These are phyloP conservation scores for Indicator indicator DNA, from an alignment of 2,113 vertebrate species.

Conservation along the genomic window DNA sequence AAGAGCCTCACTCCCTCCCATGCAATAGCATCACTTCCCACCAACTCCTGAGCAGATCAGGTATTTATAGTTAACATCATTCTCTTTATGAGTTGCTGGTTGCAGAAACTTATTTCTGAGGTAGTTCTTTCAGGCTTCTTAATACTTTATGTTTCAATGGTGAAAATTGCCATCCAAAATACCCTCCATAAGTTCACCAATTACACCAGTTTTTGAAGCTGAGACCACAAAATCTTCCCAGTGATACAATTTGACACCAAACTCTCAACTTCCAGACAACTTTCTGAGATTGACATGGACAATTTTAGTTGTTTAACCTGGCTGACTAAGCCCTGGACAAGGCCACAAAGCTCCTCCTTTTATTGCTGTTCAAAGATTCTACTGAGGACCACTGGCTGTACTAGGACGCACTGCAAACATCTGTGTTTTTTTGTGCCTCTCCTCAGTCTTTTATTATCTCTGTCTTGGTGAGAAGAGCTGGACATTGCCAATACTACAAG, in stretches of 20 bases:
- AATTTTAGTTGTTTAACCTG: conserved; percentile 38
- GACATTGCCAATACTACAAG: not conserved
- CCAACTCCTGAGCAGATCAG: not conserved
- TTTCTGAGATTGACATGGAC: not conserved
- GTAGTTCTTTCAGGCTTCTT: conserved; percentile 3
- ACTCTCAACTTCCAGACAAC: conserved; percentile 53
- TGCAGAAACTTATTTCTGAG: not conserved
- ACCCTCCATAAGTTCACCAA: conserved; percentile 38
- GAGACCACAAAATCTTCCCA: conserved; percentile 26
- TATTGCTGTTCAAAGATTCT: not conserved
- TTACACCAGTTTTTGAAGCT: conserved; percentile 27
- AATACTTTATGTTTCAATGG: conserved; percentile 47
- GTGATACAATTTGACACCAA: not conserved
- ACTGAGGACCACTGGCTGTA: not conserved
- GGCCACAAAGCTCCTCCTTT: not conserved
- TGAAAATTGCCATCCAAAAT: not conserved
- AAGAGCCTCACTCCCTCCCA: not conserved
- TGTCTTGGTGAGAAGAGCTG: not conserved
- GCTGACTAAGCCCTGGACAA: not conserved
- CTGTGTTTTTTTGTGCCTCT: not conserved
- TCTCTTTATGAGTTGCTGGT: not conserved
- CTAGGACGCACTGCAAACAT: not conserved
- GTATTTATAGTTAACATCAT: not conserved
- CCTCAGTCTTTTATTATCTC: not conserved
- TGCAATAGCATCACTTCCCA: not conserved